A percentile compares a stretch with the other conserved stretches of the same genome.
Evolutionary conservation across 2,797 vertebrate genomes (phyloP).

Genomic region (Peromyscus nudipes): DNA sequence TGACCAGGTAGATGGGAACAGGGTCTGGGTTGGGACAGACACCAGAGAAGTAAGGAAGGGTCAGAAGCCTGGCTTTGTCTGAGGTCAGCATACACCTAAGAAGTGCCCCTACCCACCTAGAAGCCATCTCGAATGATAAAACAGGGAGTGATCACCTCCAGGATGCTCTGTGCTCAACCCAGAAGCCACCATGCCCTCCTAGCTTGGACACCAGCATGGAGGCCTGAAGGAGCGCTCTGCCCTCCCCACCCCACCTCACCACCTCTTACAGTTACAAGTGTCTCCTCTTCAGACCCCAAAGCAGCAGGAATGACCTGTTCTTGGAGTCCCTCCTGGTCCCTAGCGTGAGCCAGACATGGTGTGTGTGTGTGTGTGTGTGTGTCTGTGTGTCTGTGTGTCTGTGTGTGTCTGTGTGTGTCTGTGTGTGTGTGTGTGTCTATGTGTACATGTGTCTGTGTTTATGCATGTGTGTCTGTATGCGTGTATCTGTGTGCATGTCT

Average conservation of each 20-base stretch:
- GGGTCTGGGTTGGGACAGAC: background rate
- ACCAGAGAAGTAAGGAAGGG: background rate
- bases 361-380: background rate
- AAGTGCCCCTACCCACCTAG: background rate
- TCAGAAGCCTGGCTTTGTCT: background rate
- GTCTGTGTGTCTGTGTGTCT: background rate
- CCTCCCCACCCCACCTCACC: background rate
- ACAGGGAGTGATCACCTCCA: background rate
- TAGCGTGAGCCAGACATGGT: background rate
- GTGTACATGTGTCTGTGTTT: background rate
- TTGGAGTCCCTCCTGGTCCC: background rate
- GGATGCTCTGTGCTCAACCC: background rate
- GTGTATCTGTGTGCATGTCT: background rate
- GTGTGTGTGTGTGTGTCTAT: background rate
- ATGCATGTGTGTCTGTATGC: background rate
- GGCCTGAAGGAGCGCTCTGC: background rate
- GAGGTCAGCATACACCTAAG: background rate
- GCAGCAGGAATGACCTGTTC: background rate
- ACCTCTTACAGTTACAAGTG: background rate
- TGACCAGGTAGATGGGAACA: background rate
- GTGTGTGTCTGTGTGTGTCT: background rate
- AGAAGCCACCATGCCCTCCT: background rate
- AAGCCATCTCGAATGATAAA: background rate
- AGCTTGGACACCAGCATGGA: background rate
- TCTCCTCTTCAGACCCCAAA: background rate